phyloP scores from a whole-genome alignment of 2,797 vertebrate species.

The Rhincodon typus region DNA sequence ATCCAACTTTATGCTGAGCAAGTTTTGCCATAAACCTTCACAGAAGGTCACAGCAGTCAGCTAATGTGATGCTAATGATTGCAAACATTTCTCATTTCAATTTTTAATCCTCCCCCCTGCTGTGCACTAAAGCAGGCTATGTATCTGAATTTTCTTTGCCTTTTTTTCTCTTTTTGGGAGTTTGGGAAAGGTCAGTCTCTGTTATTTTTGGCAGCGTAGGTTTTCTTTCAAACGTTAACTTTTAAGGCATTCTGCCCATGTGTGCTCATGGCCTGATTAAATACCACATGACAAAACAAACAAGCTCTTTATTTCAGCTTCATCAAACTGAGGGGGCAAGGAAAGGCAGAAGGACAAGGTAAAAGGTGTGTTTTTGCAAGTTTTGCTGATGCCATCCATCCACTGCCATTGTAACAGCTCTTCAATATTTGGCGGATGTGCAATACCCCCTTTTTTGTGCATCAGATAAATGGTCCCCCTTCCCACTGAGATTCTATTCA shows the following conservation, averaged over 20 bases:
- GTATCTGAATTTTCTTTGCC: not conserved
- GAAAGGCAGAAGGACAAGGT: not conserved
- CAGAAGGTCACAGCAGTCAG: constrained; percentile 32
- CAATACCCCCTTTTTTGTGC: not conserved
- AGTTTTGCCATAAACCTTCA: constrained; percentile 23
- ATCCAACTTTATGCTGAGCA: not conserved
- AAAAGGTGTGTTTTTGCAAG: not conserved
- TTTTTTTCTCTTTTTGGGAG: not conserved
- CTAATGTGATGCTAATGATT: constrained; percentile 15
- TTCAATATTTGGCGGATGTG: not conserved
- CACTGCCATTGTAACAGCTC: not conserved
- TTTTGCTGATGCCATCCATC: not conserved
- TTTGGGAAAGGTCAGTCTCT: constrained; percentile 1
- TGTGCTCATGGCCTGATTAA: not conserved
- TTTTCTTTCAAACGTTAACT: not conserved
- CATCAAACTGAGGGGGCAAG: not conserved
- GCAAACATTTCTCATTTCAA: constrained; percentile 17
- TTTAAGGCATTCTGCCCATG: not conserved
- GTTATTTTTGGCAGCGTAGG: not conserved
- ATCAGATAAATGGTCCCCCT: not conserved
- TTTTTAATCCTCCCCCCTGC: constrained; percentile 10
- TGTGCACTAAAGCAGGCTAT: not conserved
- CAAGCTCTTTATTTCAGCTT: not conserved
- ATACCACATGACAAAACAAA: not conserved
- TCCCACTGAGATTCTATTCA: not conserved